Evolutionary conservation across 2,888 invertebrate genomes (phyloP).

Genomic region (Dusona sp.): DNA sequence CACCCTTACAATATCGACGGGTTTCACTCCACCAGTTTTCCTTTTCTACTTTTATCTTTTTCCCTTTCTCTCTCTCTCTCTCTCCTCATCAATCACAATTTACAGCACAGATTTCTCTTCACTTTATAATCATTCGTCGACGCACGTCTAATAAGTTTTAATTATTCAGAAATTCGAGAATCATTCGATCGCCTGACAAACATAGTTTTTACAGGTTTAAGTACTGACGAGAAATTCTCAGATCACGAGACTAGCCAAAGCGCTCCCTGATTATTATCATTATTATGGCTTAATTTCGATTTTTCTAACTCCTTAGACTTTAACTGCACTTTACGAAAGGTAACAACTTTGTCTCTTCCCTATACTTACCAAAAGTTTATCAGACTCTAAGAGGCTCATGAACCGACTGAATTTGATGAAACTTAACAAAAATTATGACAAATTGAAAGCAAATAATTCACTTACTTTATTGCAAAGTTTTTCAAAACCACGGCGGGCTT

Average conservation of each 20-base stretch:
- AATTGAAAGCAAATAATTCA: background rate
- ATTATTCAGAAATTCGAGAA: background rate
- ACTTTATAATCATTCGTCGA: background rate
- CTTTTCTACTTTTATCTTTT: background rate
- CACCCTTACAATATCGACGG: conserved; percentile 32
- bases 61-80: background rate
- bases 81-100: too few species aligned
- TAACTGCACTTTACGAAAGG: background rate
- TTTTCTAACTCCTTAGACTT: background rate
- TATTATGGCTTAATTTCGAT: background rate
- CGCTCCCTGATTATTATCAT: background rate
- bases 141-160: background rate
- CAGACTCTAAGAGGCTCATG: background rate
- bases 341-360: background rate
- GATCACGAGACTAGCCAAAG: background rate
- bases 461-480: background rate
- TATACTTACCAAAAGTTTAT: background rate
- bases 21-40: background rate
- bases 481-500: background rate
- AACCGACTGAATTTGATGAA: background rate
- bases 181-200: background rate
- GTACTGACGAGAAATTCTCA: background rate
- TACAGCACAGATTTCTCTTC: background rate
- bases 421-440: background rate
- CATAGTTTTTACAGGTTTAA: background rate